Evolutionary conservation across 1,140 invertebrate species (phyloP), one percentile per base, ranked within the genome.

Genomic region (Solen grandis): DNA sequence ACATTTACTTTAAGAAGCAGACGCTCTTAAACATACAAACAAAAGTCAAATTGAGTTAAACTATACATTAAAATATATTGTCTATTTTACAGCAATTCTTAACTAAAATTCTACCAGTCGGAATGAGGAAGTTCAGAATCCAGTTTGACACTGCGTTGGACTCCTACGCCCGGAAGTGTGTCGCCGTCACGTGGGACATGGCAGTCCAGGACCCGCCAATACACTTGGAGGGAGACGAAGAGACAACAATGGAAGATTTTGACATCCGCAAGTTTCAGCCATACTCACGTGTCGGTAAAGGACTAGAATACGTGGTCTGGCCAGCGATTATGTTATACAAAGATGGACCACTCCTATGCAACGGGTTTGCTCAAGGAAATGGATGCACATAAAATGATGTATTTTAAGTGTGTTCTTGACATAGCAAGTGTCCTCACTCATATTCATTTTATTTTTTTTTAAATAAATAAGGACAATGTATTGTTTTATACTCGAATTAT

Each of bases 181-280:
- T 76, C 10, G 59, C 35, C 16, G 60, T 76, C 8, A 76, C 74
- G 22, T 76, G 74, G 74, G 31, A 63, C 8, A 76, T 76, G 74
- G 62, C 31, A 3, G 57, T 76, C 10, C 74, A 76, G 27, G 62
- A 76, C 16, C 74, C 74, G n/a, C 60, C 62, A 27, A 19, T 76
- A 5, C 46, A 76, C 41, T n/a, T 76, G 13, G 60, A 55, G 27
- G 29, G 38, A 14, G 36, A 29, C 14, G 35, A 13, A 38, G 5
- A 33, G n/a, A 1, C 19, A 33, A 50, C 8, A 33, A 46, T 31
- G 22, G 60, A 52, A 1, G 38, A 1, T 1, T 62, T 75, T 16
- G 22, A 76, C 27, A 60, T 27, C 19, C 65, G 46, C 27, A 36
- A 46, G 29, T 66, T 54, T 52, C 35, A 55, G 38, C 16, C 46